Evolutionary conservation across 2,113 vertebrate species (phyloP), one percentile per base, ranked within the genome.

Genomic region (Scopus umbretta): DNA sequence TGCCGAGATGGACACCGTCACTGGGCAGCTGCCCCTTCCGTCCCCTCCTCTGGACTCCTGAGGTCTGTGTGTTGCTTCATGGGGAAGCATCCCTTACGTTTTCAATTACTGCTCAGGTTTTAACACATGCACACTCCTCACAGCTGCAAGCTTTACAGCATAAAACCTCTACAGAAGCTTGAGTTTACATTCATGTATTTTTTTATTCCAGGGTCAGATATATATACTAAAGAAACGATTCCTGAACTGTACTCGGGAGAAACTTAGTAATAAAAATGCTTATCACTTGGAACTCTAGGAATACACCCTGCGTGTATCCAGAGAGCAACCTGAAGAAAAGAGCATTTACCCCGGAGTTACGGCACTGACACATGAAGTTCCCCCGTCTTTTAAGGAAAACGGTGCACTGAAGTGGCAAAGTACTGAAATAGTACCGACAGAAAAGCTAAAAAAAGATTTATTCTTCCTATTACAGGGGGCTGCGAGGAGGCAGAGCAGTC

Each of bases 251-350:
- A 43, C 58, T 20, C 42, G 34, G 98, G 93, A 98, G 86, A 98
- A 97, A 96, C 91, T 93, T 87, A 89, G 96, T 90, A 94, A 90
- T 87, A 84, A 96, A 75, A 66, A 27, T 79, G 93, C 45, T 96
- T 47, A 96, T 85, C 82, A 92, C 81, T 91, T 90, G 92, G 97
- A 70, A 95, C 79, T 91, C n/a, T 5, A 91, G 95, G 93, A 96
- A 29, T 74, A 95, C 92, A 74, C 67, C 67, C 95, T 97, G 85
- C 81, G 10, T 3, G 66, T 26, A 26, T 26, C 34, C 72, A 80
- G 53, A 73, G 9, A 73, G 78, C 63, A 75, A 27, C 40, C 22
- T 25, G n/a, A 55, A 90, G 34, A 32, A 63, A 23, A 50, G 63
- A 50, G 34, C 3, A 17, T 63, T 83, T 40, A 27, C 6, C 29